Evolutionary conservation across 2,888 invertebrate genomes (phyloP), one percentile per base, ranked within the genome.

Genomic region (Hoplodrina blanda): DNA sequence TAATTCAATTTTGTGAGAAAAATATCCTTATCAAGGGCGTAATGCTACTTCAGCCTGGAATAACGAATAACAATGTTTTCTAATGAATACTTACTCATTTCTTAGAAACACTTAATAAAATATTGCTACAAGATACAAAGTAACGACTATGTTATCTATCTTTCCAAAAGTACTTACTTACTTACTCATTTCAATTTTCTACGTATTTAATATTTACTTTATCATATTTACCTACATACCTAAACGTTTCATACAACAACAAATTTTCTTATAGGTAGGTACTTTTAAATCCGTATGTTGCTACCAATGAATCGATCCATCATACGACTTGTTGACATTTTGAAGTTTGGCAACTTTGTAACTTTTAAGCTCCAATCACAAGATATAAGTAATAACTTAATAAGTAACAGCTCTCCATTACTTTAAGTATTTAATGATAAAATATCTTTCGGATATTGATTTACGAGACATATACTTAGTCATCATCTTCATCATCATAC

Each of bases 1-100:
- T 13, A 17, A 5, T 59, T 33, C n/a, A 15, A 59, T 69, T 44
- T 8, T 11, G 6, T 15, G 10, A 56, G 2, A 52, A 19, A 71
- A 15, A 2, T 41, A 30, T 55, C 0, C 7, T 54, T n/a, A 54
- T 19, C 4, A 15, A 50, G n/a, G 11, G 4, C 11, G 3, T n/a
- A 33, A 44, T 46, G 13, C 33, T 13, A 46, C 56, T 59, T 53
- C 33, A 75, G 2, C 30, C 15, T 49, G 4, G 17, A 46, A 46
- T 46, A 57, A 49, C 8, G 30, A 57, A 52, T 74, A 67, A 59
- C 30, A 59, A 33, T 53, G 20, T 75, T 52, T 37, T 41, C 37
- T 52, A 53, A 59, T 37, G 19, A 53, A 46, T 54, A 56, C 19
- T n/a, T 60, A 46, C 20, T 57, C 2, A 54, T 57, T 53, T 54